Evolutionary conservation across 1,140 invertebrate species (phyloP).

Genomic region (Drosophila auraria): DNA sequence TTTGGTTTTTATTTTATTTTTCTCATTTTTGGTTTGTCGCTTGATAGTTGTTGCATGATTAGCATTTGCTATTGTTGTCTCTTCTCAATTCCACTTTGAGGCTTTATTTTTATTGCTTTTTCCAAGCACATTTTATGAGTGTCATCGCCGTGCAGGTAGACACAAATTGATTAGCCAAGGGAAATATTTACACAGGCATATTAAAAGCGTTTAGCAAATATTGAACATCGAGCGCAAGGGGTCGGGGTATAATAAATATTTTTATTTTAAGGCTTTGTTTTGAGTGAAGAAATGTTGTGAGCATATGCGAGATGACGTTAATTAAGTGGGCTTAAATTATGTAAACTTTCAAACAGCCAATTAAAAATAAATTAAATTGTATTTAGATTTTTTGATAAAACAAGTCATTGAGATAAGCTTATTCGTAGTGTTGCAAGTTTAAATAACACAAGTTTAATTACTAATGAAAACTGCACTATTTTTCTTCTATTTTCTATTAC

Average conservation of each 20-base stretch:
- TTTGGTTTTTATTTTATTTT: not conserved
- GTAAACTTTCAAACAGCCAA: not conserved
- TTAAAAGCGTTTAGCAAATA: conserved; percentile 8
- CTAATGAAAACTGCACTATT: too few species aligned
- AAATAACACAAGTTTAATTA: too few species aligned
- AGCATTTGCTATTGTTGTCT: conserved; percentile 35
- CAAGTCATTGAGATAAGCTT: not conserved
- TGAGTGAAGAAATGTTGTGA: not conserved
- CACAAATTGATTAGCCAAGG: conserved; percentile 42
- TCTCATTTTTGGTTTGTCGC: not conserved
- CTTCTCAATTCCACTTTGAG: conserved; percentile 37
- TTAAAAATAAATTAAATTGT: too few species aligned
- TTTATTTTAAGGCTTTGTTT: not conserved
- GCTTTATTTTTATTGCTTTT: conserved; percentile 42
- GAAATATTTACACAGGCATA: conserved; percentile 10
- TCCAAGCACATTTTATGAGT: conserved; percentile 25
- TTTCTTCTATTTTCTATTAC: too few species aligned
- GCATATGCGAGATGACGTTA: not conserved
- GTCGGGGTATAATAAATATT: conserved; percentile 2
- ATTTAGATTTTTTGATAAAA: not conserved
- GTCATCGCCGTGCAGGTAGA: conserved; percentile 11
- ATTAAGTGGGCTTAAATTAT: not conserved
- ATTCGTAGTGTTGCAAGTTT: not conserved
- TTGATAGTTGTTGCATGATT: conserved; percentile 45
- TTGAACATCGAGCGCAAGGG: not conserved